Evolutionary conservation across 2,113 vertebrate species (phyloP), one percentile per base, ranked within the genome.

Genomic region (Oreamnos americanus): DNA sequence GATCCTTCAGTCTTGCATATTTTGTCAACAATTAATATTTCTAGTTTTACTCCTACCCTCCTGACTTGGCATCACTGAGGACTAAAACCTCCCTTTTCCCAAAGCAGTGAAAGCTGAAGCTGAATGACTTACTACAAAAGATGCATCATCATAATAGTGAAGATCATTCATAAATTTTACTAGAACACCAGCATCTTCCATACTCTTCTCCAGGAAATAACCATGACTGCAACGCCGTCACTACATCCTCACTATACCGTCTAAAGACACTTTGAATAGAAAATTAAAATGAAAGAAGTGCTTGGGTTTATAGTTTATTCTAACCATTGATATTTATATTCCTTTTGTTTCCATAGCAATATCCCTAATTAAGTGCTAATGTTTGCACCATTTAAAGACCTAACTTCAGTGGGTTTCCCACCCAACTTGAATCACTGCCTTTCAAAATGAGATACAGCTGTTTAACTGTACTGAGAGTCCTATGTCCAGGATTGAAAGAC

Each of bases 301-400:
- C 15, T 47, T 74, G 6, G 4, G 25, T 45, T 43, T 33, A 39
- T 12, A 78, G 25, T 53, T n/a, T 88, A 43, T 74, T 78, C 67
- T 57, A 83, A n/a, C 4, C 16, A 83, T 36, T 90, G 2, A 51
- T 94, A 39, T 53, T 53, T 47, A 9, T 19, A 45, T 83, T 78
- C 71, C 7, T 43, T 93, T 83, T 51, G 28, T 95, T 87, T 76
- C 30, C 47, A 49, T 8, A 33, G 57, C 86, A 86, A 62, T 83
- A n/a, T 39, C 49, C 15, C 19, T 67, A 16, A 45, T 86, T 71
- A 81, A 71, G 78, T 62, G 21, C 45, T 53, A 17, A 76, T 16
- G 28, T 33, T 60, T 16, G 15, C 16, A 49, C 47, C 14, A 43
- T 49, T 49, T 51, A 83, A 62, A 91, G n/a, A n/a, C 17, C 60